Percentiles rank a stretch among this genome's conserved stretches.
Evolutionary conservation across 2,797 vertebrate genomes (phyloP).

Genomic region (Sebastes itinus): DNA sequence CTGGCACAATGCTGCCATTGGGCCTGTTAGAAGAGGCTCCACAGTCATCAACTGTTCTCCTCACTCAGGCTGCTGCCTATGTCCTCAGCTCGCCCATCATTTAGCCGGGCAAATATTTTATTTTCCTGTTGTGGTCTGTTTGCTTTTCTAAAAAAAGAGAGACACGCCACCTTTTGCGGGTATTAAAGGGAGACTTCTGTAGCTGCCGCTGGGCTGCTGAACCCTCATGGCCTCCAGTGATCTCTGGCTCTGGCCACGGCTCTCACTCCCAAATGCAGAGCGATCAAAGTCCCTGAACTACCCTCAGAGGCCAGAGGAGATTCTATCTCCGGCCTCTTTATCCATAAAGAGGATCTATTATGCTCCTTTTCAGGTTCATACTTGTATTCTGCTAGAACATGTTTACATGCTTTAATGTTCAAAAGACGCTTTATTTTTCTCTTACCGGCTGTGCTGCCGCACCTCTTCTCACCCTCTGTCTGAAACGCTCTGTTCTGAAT

Average conservation of each 20-base stretch:
- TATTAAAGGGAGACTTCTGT: constrained; percentile 72
- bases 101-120: constrained; percentile 82
- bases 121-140: constrained; percentile 80
- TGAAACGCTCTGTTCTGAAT: too few species aligned
- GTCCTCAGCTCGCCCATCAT: constrained; percentile 62
- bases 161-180: constrained; percentile 59
- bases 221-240: constrained; percentile 15
- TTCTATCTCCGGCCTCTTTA: not conserved
- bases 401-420: too few species aligned
- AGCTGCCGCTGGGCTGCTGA: constrained; percentile 14
- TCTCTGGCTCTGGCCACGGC: constrained; percentile 11
- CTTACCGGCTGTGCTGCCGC: too few species aligned
- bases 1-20: constrained; percentile 71
- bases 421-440: too few species aligned
- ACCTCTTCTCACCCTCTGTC: too few species aligned
- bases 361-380: not conserved
- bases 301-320: constrained; percentile 5
- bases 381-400: too few species aligned
- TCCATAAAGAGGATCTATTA: not conserved
- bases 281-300: constrained; percentile 60
- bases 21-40: constrained; percentile 51
- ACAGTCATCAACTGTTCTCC: constrained; percentile 75
- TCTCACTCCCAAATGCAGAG: constrained; percentile 36
- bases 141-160: constrained; percentile 76
- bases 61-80: constrained; percentile 35